Conservation (phyloP, 2,113 vertebrate species). For the Istiophorus platypterus region DNA sequence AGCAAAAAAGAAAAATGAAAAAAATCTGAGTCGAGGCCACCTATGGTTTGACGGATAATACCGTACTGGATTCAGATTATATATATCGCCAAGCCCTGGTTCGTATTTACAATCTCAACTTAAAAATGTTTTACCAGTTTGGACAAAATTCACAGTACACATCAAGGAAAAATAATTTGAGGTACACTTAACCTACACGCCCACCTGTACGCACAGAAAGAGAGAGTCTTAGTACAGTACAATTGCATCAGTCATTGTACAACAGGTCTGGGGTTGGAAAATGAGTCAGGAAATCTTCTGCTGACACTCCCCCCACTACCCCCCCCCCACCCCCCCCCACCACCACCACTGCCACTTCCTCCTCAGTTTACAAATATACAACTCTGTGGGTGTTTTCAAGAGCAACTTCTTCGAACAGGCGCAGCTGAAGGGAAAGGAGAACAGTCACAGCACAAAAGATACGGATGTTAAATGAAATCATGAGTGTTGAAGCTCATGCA, state of each 20-base stretch:
- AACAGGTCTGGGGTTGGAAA: slow-evolving; percentile 68
- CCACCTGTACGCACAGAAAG: slow-evolving; percentile 4
- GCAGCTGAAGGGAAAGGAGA: slow-evolving; percentile 62
- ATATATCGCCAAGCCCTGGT: not conserved
- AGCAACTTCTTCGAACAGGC: slow-evolving; percentile 72
- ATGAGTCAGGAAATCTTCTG: slow-evolving; percentile 76
- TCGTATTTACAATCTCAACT: not conserved
- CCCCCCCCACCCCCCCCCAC: slow-evolving; percentile 43
- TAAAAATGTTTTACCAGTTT: not conserved
- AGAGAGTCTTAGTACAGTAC: not conserved
- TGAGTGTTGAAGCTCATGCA: slow-evolving; percentile 5
- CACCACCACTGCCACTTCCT: slow-evolving; percentile 71
- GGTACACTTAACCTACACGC: slow-evolving; percentile 17
- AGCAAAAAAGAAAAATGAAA: too few species aligned
- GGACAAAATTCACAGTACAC: not conserved
- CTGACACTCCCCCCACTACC: not conserved
- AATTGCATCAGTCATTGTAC: slow-evolving; percentile 14
- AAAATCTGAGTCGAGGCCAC: not conserved
- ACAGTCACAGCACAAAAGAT: slow-evolving; percentile 17
- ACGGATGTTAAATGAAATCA: not conserved
- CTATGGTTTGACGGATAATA: not conserved
- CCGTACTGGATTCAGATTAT: not conserved
- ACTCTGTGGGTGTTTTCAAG: slow-evolving; percentile 71
- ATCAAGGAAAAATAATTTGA: slow-evolving; percentile 23
- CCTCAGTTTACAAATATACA: slow-evolving; percentile 73